Conservation (phyloP, 2,113 vertebrate species). For the Seriola aureovittata region DNA sequence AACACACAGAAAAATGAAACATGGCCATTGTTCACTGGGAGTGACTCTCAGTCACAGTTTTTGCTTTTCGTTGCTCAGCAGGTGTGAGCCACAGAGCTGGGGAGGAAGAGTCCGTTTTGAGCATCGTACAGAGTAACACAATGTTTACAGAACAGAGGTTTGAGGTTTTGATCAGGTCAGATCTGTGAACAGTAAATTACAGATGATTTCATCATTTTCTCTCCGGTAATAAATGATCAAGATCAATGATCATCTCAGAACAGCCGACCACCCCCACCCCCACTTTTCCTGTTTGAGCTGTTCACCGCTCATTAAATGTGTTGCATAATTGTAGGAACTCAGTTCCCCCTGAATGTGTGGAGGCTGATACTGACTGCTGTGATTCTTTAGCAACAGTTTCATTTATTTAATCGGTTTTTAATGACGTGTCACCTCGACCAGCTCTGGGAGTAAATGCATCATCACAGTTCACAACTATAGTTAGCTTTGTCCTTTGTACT, state of each 20-base stretch:
- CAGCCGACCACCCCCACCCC: background rate
- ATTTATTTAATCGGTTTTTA: constrained; percentile 10
- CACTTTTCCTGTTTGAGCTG: background rate
- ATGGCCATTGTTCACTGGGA: constrained; percentile 1
- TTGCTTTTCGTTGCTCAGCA: constrained; percentile 31
- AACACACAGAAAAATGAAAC: constrained; percentile 35
- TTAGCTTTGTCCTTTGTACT: background rate
- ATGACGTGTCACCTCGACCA: background rate
- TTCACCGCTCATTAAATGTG: too few relatives aligned
- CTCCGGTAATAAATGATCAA: too few relatives aligned
- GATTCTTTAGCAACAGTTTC: background rate
- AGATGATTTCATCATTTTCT: constrained; percentile 32
- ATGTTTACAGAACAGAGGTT: too few relatives aligned
- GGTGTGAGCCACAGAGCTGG: constrained; percentile 7
- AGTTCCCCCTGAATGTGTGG: too few relatives aligned
- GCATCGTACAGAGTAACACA: too few relatives aligned
- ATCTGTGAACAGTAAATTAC: constrained; percentile 7
- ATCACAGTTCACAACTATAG: background rate
- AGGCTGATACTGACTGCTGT: background rate
- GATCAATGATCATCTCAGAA: too few relatives aligned
- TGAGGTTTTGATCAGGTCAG: background rate
- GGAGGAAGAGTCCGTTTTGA: too few relatives aligned
- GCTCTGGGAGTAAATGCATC: background rate
- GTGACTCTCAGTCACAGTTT: constrained; percentile 31
- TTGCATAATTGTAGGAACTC: too few relatives aligned